phyloP scores from a whole-genome alignment of 2,888 invertebrate genomes.

The Zele albiditarsus region DNA sequence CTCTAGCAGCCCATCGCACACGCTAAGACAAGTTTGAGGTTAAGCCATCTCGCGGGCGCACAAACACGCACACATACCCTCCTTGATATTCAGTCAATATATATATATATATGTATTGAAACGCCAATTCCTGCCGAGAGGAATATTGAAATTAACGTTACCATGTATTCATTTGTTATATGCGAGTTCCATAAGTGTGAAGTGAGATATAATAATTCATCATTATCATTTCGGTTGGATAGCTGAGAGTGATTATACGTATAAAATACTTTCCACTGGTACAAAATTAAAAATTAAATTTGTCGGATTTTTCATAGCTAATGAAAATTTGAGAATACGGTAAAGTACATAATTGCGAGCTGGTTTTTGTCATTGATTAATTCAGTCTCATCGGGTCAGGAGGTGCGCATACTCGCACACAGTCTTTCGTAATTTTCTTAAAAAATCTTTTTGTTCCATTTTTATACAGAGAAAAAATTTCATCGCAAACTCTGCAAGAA shows the following conservation, averaged over 20 bases:
- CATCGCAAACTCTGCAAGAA: too few species aligned
- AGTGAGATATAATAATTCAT: neutral
- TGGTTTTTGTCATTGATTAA: constrained; percentile 8
- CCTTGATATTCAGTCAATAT: neutral
- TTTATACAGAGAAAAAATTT: too few species aligned
- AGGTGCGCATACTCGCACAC: neutral
- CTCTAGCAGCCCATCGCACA: constrained; percentile 2
- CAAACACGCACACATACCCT: neutral
- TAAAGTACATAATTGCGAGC: neutral
- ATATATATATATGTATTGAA: neutral
- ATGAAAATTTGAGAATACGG: neutral
- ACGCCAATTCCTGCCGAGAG: neutral
- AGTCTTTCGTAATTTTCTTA: too few species aligned
- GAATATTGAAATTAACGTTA: neutral
- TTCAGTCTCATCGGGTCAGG: neutral
- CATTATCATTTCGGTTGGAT: neutral
- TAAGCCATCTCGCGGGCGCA: neutral
- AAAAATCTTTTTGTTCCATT: too few species aligned
- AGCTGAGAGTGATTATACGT: neutral
- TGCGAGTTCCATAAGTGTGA: neutral
- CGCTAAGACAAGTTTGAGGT: constrained; percentile 41
- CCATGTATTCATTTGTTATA: neutral
- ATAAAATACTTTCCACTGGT: neutral
- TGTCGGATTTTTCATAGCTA: neutral
- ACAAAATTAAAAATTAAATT: neutral